These are phyloP conservation scores for Pseudorhombus dupliciocellatus DNA, from an alignment of 2,113 vertebrate species.

Conservation along the genomic window DNA sequence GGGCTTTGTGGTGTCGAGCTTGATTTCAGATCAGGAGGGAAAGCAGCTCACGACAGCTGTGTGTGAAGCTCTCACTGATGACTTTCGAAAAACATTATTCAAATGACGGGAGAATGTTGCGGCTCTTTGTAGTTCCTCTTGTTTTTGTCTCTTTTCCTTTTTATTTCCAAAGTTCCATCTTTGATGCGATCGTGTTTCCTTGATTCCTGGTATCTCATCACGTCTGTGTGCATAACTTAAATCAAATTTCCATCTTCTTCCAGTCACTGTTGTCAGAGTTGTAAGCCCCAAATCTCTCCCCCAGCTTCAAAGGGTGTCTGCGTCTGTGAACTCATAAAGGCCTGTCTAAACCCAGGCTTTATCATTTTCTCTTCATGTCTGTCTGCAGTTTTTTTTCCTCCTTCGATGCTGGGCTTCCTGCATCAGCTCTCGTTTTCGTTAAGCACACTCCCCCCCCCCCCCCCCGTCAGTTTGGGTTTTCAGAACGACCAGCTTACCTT, in stretches of 20 bases:
- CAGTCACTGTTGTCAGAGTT: constrained; percentile 59
- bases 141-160: not conserved
- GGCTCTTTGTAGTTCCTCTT: constrained; percentile 17
- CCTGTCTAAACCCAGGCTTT: constrained; percentile 68
- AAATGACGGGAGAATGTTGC: constrained; percentile 13
- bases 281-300: constrained; percentile 64
- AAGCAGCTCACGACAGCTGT: not conserved
- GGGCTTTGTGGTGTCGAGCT: not conserved
- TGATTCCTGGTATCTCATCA: constrained; percentile 52
- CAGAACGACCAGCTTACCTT: constrained; percentile 18
- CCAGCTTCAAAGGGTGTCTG: constrained; percentile 71
- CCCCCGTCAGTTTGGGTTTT: constrained; percentile 30
- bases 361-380: constrained; percentile 57
- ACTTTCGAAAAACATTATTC: constrained; percentile 1
- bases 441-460: constrained; percentile 26
- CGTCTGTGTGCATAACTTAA: constrained; percentile 59
- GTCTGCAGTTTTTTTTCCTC: constrained; percentile 25
- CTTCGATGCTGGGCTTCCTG: constrained; percentile 29
- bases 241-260: constrained; percentile 56
- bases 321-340: constrained; percentile 68
- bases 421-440: constrained; percentile 6
- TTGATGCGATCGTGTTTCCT: constrained; percentile 53
- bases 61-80: not conserved
- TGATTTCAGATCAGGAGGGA: not conserved
- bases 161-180: constrained; percentile 11